A percentile compares a stretch with the other conserved stretches of the same genome.
Conservation (phyloP, 2,113 vertebrate genomes). For the Neodontobutis hainanensis region DNA sequence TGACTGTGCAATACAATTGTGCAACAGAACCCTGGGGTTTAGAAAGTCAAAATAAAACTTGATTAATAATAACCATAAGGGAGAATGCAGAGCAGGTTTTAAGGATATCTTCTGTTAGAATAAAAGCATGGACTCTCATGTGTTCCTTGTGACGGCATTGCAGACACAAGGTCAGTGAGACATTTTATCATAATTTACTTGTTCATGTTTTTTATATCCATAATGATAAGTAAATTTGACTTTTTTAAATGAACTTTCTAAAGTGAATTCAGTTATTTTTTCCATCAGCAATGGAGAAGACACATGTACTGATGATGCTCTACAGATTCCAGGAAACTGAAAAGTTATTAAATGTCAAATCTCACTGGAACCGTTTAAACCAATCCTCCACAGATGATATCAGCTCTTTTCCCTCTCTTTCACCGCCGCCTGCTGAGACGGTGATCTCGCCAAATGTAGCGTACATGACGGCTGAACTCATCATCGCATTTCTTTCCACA, state of each 20-base stretch:
- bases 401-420: not conserved
- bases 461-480: conserved; percentile 74
- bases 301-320: not conserved
- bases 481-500: conserved; percentile 74
- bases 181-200: not conserved
- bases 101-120: not conserved
- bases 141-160: not conserved
- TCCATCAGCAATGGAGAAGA: conserved; percentile 43
- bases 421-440: conserved; percentile 1
- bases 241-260: not conserved
- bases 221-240: too few species aligned
- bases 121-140: not conserved
- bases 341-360: conserved; percentile 2
- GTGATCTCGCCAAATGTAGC: conserved; percentile 60
- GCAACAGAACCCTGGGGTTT: not conserved
- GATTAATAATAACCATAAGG: conserved; percentile 24
- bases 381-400: not conserved
- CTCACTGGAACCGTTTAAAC: not conserved
- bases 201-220: too few species aligned
- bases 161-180: conserved; percentile 31
- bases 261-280: conserved; percentile 3
- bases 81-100: not conserved
- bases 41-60: conserved; percentile 21
- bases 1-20: conserved; percentile 17
- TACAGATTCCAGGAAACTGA: conserved; percentile 4